phyloP scores from a whole-genome alignment of 2,113 vertebrate genomes.

The Lonchura striata region DNA sequence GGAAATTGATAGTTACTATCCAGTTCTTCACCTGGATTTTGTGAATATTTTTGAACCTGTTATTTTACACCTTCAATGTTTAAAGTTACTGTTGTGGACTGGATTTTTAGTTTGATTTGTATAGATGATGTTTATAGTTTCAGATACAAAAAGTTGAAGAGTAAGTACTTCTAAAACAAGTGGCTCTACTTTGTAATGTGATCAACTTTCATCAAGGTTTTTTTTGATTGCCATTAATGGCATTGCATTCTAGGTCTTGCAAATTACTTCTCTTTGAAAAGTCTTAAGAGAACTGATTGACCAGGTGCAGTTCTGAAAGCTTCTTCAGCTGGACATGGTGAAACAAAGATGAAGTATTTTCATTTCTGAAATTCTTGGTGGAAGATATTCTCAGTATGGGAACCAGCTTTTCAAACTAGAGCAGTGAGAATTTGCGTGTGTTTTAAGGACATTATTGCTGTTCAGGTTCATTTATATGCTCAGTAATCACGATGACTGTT shows the following conservation, averaged over 20 bases:
- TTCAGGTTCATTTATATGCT: constrained; percentile 1
- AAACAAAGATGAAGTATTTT: neutral
- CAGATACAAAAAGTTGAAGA: neutral
- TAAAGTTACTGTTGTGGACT: neutral
- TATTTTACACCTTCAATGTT: neutral
- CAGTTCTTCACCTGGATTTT: neutral
- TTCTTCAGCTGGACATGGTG: neutral
- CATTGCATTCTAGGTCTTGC: neutral
- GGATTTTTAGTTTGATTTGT: neutral
- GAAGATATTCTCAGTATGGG: neutral
- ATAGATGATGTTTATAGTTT: neutral
- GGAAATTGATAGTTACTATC: neutral
- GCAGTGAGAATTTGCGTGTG: neutral
- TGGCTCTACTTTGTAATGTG: neutral
- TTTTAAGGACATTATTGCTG: neutral
- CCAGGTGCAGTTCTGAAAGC: neutral
- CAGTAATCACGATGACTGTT: constrained; percentile 29
- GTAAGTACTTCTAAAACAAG: neutral
- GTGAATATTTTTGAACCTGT: neutral
- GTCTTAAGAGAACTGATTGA: neutral
- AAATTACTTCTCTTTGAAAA: neutral
- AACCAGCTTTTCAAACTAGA: neutral
- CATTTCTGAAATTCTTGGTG: neutral
- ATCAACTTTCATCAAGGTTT: neutral
- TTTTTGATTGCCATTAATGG: neutral